Evolutionary conservation across 30 jellyfish, hydroid and myxozoan species (phyloP).

Genomic region (Chrysaora quinquecirrha): DNA sequence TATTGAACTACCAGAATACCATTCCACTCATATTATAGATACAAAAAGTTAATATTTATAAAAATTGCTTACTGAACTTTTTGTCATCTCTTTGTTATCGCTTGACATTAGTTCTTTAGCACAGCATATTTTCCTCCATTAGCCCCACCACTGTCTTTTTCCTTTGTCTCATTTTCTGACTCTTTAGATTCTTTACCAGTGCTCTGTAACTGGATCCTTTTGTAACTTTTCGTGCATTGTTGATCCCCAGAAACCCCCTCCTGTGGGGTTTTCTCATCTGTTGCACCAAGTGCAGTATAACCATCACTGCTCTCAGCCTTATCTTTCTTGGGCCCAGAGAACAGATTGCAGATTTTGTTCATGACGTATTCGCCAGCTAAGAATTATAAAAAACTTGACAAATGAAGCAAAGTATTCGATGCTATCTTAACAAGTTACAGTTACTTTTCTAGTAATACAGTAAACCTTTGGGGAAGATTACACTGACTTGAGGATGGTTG

Average conservation of each 20-base stretch:
- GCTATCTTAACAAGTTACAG: no score
- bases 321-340: constrained; percentile 37
- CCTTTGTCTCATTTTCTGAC: not conserved
- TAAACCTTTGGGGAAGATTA: no score
- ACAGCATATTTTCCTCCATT: not conserved
- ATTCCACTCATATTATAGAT: no score
- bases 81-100: not conserved
- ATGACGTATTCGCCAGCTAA: constrained; percentile 62
- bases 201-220: not conserved
- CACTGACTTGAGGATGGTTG: no score
- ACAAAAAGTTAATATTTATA: no score
- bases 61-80: not conserved
- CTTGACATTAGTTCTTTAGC: not conserved
- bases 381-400: not conserved
- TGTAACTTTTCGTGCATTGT: not conserved
- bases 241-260: not conserved
- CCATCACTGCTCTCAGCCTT: constrained; percentile 26
- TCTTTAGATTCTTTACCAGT: not conserved
- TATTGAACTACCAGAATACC: no score
- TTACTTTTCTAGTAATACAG: no score
- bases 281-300: not conserved
- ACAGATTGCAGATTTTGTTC: constrained; percentile 21
- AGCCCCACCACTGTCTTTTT: no score
- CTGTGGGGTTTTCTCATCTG: not conserved
- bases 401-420: no score